phyloP scores from a whole-genome alignment of 2,797 vertebrate species.

The Sebastes matsubarae region DNA sequence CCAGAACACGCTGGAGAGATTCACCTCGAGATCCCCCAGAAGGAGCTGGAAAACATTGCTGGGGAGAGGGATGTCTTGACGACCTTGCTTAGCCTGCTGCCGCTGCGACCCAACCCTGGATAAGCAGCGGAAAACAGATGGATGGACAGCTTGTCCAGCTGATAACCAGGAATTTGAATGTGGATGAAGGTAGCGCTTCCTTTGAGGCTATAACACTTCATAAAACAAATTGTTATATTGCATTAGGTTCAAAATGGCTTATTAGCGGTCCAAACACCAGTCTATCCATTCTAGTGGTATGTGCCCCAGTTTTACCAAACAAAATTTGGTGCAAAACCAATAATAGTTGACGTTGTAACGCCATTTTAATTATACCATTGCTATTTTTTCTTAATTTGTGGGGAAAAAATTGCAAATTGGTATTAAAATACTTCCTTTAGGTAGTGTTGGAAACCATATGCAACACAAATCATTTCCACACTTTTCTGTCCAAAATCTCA shows the following conservation, averaged over 20 bases:
- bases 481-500: not conserved
- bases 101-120: not conserved
- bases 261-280: not conserved
- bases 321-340: not conserved
- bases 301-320: not conserved
- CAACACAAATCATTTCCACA: not conserved
- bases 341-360: not conserved
- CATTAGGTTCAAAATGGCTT: not conserved
- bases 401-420: not conserved
- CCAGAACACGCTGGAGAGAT: not conserved
- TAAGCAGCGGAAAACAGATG: not conserved
- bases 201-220: not conserved
- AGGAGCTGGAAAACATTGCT: not conserved
- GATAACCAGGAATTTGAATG: not conserved
- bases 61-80: not conserved
- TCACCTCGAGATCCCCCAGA: not conserved
- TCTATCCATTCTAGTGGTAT: not conserved
- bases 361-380: not conserved
- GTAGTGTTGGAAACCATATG: not conserved
- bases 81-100: not conserved
- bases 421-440: not conserved
- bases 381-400: not conserved
- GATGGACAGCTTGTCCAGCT: not conserved
- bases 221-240: not conserved
- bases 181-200: not conserved